Evolutionary conservation across 2,113 vertebrate species (phyloP), one percentile per base, ranked within the genome.

Genomic region (Pangasianodon gigas): DNA sequence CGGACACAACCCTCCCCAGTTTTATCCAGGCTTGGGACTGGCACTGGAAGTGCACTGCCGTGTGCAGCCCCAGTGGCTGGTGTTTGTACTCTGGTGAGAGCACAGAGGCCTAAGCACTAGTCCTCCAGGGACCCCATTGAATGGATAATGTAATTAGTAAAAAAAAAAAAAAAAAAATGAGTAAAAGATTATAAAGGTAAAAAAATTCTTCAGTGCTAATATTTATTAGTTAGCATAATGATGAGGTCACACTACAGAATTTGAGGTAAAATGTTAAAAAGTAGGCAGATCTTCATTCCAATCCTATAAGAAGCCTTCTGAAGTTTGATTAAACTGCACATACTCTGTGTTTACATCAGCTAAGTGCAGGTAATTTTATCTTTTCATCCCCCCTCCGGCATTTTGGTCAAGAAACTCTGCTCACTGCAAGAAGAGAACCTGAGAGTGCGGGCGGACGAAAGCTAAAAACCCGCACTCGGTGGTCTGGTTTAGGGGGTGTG

Each of bases 401-500:
- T 91, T 88, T 91, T 14, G 7, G 24, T 89, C 88, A 88, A 95
- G 95, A 95, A 94, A 94, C 94, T 95, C 93, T 94, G 81, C 41
- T 93, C 91, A 87, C 90, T 32, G 91, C 92, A 52, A 60, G 88
- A 81, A 96, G 95, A 97, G 96, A 96, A 95, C 96, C 96, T 95
- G 95, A 95, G 90, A 91, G 32, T n/a, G 92, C 91, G 91, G 89
- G 83, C 92, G 84, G 69, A 87, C 62, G 65, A 1, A 85, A 37
- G 74, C 10, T n/a, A 60, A 85, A 85, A 88, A 7, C 91, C 87
- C 89, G 29, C 77, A 37, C 69, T 98, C 96, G 97, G 98, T 98
- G 98, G 98, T 99, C 98, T 95, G 93, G 91, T 95, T 91, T 90
- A 93, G 95, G 87, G 95, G 95, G 96, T 96, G 95, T 94, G 94